phyloP scores from a whole-genome alignment of 2,113 vertebrate genomes.

The Motacilla tschutschensis region DNA sequence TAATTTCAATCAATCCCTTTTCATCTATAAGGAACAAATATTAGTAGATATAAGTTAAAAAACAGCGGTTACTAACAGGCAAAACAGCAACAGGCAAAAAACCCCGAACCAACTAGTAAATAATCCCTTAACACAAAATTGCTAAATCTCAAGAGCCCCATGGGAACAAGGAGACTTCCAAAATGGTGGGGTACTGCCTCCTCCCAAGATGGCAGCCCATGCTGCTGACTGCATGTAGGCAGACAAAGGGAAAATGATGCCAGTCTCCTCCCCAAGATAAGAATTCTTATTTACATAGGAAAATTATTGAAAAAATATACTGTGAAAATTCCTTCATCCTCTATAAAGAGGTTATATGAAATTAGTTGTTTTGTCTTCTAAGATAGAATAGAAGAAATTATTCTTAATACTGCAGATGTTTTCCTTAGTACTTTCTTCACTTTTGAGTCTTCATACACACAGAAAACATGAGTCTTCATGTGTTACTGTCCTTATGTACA shows the following conservation, averaged over 20 bases:
- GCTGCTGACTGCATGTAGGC: rapidly evolving
- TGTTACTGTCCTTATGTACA: neutral
- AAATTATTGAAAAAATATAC: neutral
- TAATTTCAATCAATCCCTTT: neutral
- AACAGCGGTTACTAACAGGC: rapidly evolving
- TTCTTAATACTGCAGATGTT: neutral
- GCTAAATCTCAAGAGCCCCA: neutral
- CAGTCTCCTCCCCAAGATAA: neutral
- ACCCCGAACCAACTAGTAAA: no score
- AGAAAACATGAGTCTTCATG: neutral
- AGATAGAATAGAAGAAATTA: neutral
- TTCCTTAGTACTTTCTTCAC: neutral
- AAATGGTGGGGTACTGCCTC: rapidly evolving
- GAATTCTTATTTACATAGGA: neutral
- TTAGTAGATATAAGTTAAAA: neutral
- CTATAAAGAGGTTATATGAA: neutral
- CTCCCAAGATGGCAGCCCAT: rapidly evolving
- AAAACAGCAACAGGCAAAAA: neutral
- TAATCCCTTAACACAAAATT: neutral
- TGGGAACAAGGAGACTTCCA: neutral
- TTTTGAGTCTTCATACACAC: neutral
- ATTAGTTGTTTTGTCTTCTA: neutral
- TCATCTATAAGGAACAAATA: neutral
- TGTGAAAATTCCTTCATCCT: neutral
- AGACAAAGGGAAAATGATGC: neutral